These are phyloP conservation scores for Lochmaea crataegi DNA, from an alignment of 2,888 invertebrate species.

Conservation along the genomic window DNA sequence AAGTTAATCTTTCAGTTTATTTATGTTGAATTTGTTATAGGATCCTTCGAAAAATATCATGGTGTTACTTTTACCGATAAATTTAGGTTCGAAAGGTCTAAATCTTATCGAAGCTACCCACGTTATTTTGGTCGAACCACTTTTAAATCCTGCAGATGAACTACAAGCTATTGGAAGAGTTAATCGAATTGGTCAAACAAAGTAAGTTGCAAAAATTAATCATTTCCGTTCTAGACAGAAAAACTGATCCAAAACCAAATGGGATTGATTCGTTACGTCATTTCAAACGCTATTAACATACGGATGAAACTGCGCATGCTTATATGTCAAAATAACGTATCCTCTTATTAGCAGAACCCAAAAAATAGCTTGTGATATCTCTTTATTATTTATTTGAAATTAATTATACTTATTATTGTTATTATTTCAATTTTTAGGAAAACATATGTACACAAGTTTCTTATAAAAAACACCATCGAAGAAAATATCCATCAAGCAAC, in stretches of 20 bases:
- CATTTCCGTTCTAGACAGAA: neutral
- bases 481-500: constrained; percentile 72
- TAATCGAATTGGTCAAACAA: constrained; percentile 83
- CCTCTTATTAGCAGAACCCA: no score
- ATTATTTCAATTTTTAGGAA: constrained; percentile 61
- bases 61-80: constrained; percentile 75
- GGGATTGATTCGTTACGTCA: no score
- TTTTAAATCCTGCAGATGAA: constrained; percentile 79
- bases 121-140: constrained; percentile 80
- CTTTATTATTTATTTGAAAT: no score
- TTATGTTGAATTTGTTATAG: constrained; percentile 49
- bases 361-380: no score
- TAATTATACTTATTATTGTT: no score
- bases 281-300: no score
- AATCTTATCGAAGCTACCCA: constrained; percentile 84
- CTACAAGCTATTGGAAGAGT: constrained; percentile 82
- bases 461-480: constrained; percentile 77
- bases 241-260: no score
- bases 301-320: no score
- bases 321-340: no score
- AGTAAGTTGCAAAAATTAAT: constrained; percentile 61
- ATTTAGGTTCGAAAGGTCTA: constrained; percentile 79
- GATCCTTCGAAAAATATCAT: constrained; percentile 64
- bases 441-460: constrained; percentile 78
- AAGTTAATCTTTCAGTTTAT: no score